Evolutionary conservation across 2,888 invertebrate species (phyloP).

Genomic region (Epinotia nisella): DNA sequence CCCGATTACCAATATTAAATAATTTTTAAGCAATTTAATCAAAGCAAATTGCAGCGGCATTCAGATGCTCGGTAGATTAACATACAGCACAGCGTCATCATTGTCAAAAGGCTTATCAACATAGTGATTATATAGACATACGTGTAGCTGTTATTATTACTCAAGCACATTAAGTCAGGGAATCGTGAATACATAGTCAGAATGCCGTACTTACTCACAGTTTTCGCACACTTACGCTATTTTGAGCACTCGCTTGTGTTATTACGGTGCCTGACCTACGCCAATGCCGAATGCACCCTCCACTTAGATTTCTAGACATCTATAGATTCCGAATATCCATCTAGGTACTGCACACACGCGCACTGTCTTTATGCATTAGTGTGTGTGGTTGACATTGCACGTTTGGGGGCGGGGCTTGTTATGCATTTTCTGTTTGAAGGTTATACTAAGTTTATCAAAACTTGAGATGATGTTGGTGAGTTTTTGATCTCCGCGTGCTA

Average conservation of each 20-base stretch:
- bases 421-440: constrained; percentile 17
- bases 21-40: no score
- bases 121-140: not conserved
- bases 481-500: not conserved
- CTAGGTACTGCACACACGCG: constrained; percentile 23
- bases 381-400: constrained; percentile 24
- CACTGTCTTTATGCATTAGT: not conserved
- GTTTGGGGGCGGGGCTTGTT: constrained; percentile 1
- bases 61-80: not conserved
- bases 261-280: constrained; percentile 35
- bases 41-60: not conserved
- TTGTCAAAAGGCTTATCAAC: not conserved
- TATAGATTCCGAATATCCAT: constrained; percentile 24
- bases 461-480: not conserved
- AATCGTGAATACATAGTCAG: not conserved
- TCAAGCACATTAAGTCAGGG: not conserved
- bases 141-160: not conserved
- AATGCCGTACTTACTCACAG: not conserved
- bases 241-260: not conserved
- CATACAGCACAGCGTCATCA: not conserved
- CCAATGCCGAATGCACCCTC: constrained; percentile 39
- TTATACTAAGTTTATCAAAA: not conserved
- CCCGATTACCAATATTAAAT: not conserved
- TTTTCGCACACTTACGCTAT: not conserved
- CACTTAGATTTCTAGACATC: constrained; percentile 30